phyloP scores from a whole-genome alignment of 2,113 vertebrate species.

The Onychostoma macrolepis region DNA sequence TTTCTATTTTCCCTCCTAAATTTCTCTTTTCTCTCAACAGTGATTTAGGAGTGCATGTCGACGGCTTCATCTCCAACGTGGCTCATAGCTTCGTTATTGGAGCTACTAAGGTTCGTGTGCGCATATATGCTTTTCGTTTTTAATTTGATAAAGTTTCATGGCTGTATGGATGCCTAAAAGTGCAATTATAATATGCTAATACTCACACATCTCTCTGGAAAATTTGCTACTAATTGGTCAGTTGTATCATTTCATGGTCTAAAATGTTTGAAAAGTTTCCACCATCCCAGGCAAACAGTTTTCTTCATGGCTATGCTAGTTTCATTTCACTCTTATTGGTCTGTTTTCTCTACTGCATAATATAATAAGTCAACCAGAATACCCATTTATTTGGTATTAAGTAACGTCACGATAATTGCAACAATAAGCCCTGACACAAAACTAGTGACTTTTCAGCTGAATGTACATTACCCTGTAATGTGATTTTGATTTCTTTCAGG shows the following conservation, averaged over 20 bases:
- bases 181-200: not conserved
- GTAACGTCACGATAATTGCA: not conserved
- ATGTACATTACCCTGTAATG: not conserved
- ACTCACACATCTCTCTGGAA: not conserved
- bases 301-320: not conserved
- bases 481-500: slow-evolving; percentile 71
- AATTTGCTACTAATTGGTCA: not conserved
- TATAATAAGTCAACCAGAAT: not conserved
- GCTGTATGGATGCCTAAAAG: not conserved
- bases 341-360: not conserved
- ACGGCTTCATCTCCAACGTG: slow-evolving; percentile 95
- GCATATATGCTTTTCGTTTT: not conserved
- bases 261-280: not conserved
- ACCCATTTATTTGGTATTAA: not conserved
- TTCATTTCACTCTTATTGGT: not conserved
- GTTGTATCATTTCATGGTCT: not conserved
- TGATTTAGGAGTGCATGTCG: slow-evolving; percentile 93
- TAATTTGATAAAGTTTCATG: not conserved
- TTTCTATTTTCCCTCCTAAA: not conserved
- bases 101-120: slow-evolving; percentile 79
- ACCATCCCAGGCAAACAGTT: not conserved
- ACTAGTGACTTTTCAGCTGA: not conserved
- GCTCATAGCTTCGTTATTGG: slow-evolving; percentile 90
- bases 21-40: slow-evolving; percentile 65
- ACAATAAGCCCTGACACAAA: not conserved